phyloP scores from a whole-genome alignment of 2,113 vertebrate genomes.

The Zeus faber region DNA sequence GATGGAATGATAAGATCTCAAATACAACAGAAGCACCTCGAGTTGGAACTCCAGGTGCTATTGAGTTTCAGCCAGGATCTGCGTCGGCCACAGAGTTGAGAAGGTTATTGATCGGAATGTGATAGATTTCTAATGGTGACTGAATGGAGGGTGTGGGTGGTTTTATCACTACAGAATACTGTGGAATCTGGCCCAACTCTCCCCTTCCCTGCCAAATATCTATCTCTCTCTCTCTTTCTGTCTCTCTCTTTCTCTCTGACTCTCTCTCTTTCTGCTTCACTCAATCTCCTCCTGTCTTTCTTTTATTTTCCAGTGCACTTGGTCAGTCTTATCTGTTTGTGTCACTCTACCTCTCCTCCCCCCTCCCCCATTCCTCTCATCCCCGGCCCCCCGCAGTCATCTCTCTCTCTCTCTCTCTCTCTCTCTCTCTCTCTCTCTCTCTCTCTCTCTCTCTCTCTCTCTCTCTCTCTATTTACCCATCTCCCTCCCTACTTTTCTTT shows the following conservation, averaged over 20 bases:
- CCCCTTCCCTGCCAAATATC: background rate
- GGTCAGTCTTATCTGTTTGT: constrained; percentile 17
- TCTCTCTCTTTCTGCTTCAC: background rate
- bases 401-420: constrained; percentile 1
- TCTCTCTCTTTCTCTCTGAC: background rate
- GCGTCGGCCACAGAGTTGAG: too few species aligned
- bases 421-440: constrained; percentile 3
- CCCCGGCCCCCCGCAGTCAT: too few species aligned
- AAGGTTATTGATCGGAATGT: too few species aligned
- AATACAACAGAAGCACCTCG: too few species aligned
- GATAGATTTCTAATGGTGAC: too few species aligned
- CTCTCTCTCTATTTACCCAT: background rate
- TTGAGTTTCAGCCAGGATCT: too few species aligned
- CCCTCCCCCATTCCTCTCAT: background rate
- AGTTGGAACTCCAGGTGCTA: too few species aligned
- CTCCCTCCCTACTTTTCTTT: background rate
- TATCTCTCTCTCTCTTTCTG: background rate
- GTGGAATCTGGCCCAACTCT: background rate
- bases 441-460: constrained; percentile 1
- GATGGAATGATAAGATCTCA: too few species aligned
- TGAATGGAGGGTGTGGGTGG: too few species aligned
- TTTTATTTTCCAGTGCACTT: too few species aligned
- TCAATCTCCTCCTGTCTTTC: constrained; percentile 7
- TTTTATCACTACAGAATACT: background rate
- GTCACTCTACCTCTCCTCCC: constrained; percentile 6